These are phyloP conservation scores for Drosophila subquinaria DNA, from an alignment of 2,888 invertebrate species.

Conservation along the genomic window DNA sequence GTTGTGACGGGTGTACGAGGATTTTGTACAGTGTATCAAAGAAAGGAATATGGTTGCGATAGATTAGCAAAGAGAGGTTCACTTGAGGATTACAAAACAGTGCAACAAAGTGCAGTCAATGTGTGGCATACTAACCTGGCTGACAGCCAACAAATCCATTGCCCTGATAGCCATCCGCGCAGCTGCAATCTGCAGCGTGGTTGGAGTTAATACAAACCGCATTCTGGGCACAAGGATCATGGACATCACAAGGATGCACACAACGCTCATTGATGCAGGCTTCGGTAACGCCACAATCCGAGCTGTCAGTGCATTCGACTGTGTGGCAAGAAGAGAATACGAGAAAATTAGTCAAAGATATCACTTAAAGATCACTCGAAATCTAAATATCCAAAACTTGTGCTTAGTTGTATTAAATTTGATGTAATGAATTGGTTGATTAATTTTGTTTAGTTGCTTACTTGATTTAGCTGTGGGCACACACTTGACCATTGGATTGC, in stretches of 20 bases:
- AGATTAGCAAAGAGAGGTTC: slow-evolving; percentile 61
- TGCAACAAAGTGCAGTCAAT: slow-evolving; percentile 47
- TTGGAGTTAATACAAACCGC: slow-evolving; percentile 95
- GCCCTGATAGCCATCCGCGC: slow-evolving; percentile 94
- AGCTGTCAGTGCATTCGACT: slow-evolving; percentile 95
- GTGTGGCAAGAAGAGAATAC: slow-evolving; percentile 55
- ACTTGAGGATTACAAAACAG: slow-evolving; percentile 46
- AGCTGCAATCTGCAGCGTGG: slow-evolving; percentile 94
- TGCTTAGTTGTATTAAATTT: slow-evolving; percentile 41
- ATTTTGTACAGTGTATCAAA: slow-evolving; percentile 83
- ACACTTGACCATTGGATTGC: slow-evolving; percentile 93
- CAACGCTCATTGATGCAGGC: slow-evolving; percentile 94
- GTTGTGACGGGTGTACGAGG: slow-evolving; percentile 64
- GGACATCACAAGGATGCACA: slow-evolving; percentile 94
- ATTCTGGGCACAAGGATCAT: slow-evolving; percentile 93
- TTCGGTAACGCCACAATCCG: slow-evolving; percentile 94
- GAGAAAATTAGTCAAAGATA: not conserved
- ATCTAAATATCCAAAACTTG: not conserved
- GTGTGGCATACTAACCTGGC: slow-evolving; percentile 88
- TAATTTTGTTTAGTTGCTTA: slow-evolving; percentile 87
- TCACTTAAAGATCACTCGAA: not conserved
- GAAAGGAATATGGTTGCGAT: slow-evolving; percentile 57
- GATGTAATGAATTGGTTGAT: slow-evolving; percentile 55
- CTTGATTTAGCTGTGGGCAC: slow-evolving; percentile 89
- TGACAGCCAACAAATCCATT: slow-evolving; percentile 93